A percentile compares a stretch with the other conserved stretches of the same genome.
phyloP scores from a whole-genome alignment of 2,888 invertebrate genomes.

The Archips crataeganus region DNA sequence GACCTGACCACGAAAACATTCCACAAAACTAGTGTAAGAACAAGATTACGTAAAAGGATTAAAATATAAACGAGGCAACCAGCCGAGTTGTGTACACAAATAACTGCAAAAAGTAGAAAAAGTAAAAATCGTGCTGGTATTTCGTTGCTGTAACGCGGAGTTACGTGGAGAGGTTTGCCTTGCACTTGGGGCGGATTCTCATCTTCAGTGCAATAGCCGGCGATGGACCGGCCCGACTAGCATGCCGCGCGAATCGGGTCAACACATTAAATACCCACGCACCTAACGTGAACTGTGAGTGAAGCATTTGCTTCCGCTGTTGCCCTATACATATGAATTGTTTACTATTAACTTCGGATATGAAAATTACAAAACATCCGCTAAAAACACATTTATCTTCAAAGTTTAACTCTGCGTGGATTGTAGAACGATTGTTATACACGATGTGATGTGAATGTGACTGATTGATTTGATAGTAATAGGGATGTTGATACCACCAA shows the following conservation, averaged over 20 bases:
- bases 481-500: too few relatives aligned
- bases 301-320: conserved; percentile 49
- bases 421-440: not conserved
- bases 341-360: not conserved
- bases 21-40: not conserved
- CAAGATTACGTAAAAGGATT: conserved; percentile 25
- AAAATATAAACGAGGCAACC: not conserved
- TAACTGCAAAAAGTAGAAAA: conserved; percentile 32
- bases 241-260: conserved; percentile 55
- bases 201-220: conserved; percentile 41
- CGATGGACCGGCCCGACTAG: conserved; percentile 45
- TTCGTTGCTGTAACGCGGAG: conserved; percentile 62
- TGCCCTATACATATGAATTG: conserved; percentile 45
- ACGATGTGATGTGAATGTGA: not conserved
- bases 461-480: not conserved
- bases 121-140: conserved; percentile 42
- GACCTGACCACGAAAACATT: not conserved
- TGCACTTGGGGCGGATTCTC: conserved; percentile 50
- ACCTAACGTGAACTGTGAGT: conserved; percentile 23
- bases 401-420: not conserved
- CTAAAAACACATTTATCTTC: not conserved
- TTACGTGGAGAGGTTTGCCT: conserved; percentile 67
- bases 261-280: conserved; percentile 52
- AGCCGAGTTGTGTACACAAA: conserved; percentile 18
- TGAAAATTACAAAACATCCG: not conserved